Percentiles rank a stretch among this genome's conserved stretches.
These are phyloP conservation scores for Pherbina coryleti DNA, from an alignment of 2,888 invertebrate species.

Conservation along the genomic window DNA sequence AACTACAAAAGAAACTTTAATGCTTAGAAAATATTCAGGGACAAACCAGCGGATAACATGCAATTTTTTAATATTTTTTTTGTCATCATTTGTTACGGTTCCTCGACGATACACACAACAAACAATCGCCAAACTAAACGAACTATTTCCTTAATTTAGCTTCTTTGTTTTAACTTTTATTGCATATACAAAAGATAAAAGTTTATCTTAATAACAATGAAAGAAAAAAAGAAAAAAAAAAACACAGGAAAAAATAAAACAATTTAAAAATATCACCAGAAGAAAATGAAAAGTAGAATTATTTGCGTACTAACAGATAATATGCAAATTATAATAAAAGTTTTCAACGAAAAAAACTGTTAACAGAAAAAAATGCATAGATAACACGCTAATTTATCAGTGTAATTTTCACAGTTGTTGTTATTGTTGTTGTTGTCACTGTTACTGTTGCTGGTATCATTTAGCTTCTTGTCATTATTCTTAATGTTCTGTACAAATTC, in stretches of 20 bases:
- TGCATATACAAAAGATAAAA: constrained; percentile 22
- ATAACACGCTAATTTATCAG: constrained; percentile 48
- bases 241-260: constrained; percentile 21
- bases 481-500: not conserved
- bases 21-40: constrained; percentile 1
- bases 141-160: constrained; percentile 10
- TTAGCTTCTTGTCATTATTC: not conserved
- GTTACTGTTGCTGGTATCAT: constrained; percentile 20
- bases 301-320: constrained; percentile 27
- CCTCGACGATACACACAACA: not conserved
- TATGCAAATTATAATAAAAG: constrained; percentile 32
- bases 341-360: constrained; percentile 11
- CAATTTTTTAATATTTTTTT: not conserved
- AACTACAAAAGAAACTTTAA: not conserved
- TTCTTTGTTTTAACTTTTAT: constrained; percentile 21
- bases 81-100: not conserved
- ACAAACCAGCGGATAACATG: constrained; percentile 18
- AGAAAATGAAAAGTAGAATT: constrained; percentile 17
- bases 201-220: constrained; percentile 1
- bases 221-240: not conserved
- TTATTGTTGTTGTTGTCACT: constrained; percentile 26
- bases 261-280: constrained; percentile 2
- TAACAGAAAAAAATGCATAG: constrained; percentile 43
- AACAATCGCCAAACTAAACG: constrained; percentile 5
- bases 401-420: constrained; percentile 38